Evolutionary conservation across 37 sponge, comb jelly and placozoan genomes (phyloP).

Genomic region (Agelas oroides): DNA sequence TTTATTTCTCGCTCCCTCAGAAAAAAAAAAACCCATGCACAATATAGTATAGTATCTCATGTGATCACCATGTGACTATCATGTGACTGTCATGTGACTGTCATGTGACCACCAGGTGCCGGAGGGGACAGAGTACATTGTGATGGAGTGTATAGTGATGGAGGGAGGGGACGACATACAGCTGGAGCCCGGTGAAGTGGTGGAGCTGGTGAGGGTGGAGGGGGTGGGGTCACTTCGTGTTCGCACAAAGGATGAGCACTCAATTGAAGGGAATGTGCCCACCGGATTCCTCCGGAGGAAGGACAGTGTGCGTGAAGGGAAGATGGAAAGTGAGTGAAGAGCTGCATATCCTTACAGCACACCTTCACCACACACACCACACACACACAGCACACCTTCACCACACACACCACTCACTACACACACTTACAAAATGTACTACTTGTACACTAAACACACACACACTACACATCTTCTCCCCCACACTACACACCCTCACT

Average conservation of each 20-base stretch:
- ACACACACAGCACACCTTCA: too few species aligned
- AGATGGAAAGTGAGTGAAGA: conserved; percentile 29
- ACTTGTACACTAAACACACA: too few species aligned
- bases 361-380: too few species aligned
- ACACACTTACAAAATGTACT: conserved; percentile 53
- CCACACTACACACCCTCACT: neutral
- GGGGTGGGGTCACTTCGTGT: conserved; percentile 28
- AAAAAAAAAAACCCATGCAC: too few species aligned
- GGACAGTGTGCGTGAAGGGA: conserved; percentile 18
- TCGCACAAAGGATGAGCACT: conserved; percentile 20
- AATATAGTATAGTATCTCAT: too few species aligned
- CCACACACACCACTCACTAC: neutral
- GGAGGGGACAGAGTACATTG: conserved; percentile 58
- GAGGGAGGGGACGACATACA: conserved; percentile 72
- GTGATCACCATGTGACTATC: too few species aligned
- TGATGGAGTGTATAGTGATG: conserved; percentile 80
- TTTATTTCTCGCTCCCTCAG: too few species aligned
- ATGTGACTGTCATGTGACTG: too few species aligned
- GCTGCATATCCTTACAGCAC: too few species aligned
- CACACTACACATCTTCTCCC: too few species aligned
- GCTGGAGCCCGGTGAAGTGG: conserved; percentile 73
- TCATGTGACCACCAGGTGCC: neutral
- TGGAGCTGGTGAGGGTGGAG: conserved; percentile 58
- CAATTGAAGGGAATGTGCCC: conserved; percentile 60
- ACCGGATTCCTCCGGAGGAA: conserved; percentile 47